Evolutionary conservation across 2,797 vertebrate genomes (phyloP), one percentile per base, ranked within the genome.

Genomic region (Pachyuromys duprasi): DNA sequence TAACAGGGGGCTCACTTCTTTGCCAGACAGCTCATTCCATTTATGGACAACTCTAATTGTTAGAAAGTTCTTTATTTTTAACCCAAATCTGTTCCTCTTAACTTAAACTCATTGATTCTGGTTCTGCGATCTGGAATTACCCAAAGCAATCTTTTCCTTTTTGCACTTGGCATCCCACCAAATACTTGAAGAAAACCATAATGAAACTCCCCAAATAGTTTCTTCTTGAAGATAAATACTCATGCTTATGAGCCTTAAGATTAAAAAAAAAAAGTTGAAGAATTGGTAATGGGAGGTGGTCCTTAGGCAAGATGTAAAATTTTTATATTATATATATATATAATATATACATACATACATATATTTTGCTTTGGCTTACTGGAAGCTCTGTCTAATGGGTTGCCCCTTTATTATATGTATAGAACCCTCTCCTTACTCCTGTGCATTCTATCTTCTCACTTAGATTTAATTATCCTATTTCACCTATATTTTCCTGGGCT

Each of bases 61-160:
- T 98, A 97, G 96, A 98, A 98, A 98, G 97, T 98, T 98, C 93
- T 97, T 98, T 98, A 98, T 97, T 98, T 98, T 98, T 97, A 98
- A 97, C 97, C 93, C 82, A 97, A 98, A 98, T 98, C 97, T 97
- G 97, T 97, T 98, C 96, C 95, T 88, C 82, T 94, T 97, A 89
- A 96, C 96, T 97, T 96, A 97, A 91, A 96, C 94, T 97, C 97
- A 96, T 97, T 97, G 96, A 98, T 98, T 98, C 97, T 96, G 94
- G 96, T 97, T 97, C 90, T 97, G 93, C 95, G 97, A 95, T 97
- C 97, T 97, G 96, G 97, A 98, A 97, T 97, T 97, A 97, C 96
- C 97, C 97, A 98, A 94, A 97, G 96, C 95, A 97, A 93, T 69
- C 96, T 94, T 96, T 98, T 97, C 95, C 31, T 93, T 97, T 97